Base-by-base conservation (phyloP, 2,888 invertebrate genomes). In the Pammene aurita region DNA sequence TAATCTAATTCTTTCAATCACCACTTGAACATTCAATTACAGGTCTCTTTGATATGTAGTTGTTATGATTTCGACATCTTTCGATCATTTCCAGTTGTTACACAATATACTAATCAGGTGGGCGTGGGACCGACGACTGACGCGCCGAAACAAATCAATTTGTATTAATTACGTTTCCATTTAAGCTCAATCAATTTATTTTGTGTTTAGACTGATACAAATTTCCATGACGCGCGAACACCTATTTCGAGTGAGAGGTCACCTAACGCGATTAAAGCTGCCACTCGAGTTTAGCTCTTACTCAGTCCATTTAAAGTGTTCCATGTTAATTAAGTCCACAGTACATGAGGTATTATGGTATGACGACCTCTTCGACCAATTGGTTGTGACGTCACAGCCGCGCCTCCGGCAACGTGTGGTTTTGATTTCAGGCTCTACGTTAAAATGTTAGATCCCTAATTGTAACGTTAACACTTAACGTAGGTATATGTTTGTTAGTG, bases 301-400 rank as follows among this genome's bases (percentile, higher is more conserved):
- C 26, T n/a, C 5, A n/a, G 42, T 58, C 10, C 18, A 44, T 2
- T 26, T 44, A 58, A 41, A 42, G 26, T 44, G 0, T 26, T 44
- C 44, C 4, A 26, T 18, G 4, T 44, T 16, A 18, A 44, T 58
- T 18, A 38, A 56, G 57, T 44, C 41, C 38, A 44, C 5, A 61
- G 38, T 50, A 16, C 50, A 13, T 16, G 38, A 38, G 41, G 62
- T 52, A 41, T 52, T 26, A 26, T 26, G 26, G 4, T 4, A 4
- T 26, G 26, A 38, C 50, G 41, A 18, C 35, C 16, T 16, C 7
- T 44, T 41, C 35, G 44, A n/a, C n/a, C 42, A 48, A 57, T 69
- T 41, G 69, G 58, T 41, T 42, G 26, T 52, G 55, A 67, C 67
- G 64, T 71, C 67, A 71, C 42, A 14, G 67, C 67, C 67, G 67